phyloP scores from a whole-genome alignment of 2,888 invertebrate species.

The Parascotia fuliginaria region DNA sequence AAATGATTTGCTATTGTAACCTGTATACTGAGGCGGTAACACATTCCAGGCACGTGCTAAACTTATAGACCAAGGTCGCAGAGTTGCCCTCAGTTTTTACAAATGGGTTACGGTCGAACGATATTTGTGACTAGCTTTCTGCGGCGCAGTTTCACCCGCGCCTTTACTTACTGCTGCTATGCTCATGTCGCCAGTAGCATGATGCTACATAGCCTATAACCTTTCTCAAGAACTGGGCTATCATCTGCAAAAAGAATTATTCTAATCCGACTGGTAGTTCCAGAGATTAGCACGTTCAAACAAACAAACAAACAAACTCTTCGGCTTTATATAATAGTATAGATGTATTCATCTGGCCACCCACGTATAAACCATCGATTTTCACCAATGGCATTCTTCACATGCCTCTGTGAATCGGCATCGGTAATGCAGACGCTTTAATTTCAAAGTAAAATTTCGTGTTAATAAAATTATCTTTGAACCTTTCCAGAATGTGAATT shows the following conservation, averaged over 20 bases:
- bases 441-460: not conserved
- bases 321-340: no score
- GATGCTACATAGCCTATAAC: no score
- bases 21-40: constrained; percentile 13
- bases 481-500: not conserved
- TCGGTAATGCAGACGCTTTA: constrained; percentile 10
- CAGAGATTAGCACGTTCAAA: no score
- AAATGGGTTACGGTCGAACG: constrained; percentile 39
- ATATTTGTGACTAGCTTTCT: constrained; percentile 15
- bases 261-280: no score
- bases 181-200: no score
- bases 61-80: constrained; percentile 45
- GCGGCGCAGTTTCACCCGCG: no score
- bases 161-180: no score
- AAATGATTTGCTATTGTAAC: constrained; percentile 27
- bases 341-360: constrained; percentile 30
- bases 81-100: constrained; percentile 27
- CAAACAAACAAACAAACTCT: no score
- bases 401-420: constrained; percentile 14
- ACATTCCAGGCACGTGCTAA: constrained; percentile 30
- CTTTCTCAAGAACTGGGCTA: no score
- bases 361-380: constrained; percentile 25
- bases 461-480: not conserved
- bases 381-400: constrained; percentile 9
- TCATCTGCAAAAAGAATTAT: no score